phyloP scores from a whole-genome alignment of 1,140 invertebrate genomes.

The Lysiphlebus fabarum region DNA sequence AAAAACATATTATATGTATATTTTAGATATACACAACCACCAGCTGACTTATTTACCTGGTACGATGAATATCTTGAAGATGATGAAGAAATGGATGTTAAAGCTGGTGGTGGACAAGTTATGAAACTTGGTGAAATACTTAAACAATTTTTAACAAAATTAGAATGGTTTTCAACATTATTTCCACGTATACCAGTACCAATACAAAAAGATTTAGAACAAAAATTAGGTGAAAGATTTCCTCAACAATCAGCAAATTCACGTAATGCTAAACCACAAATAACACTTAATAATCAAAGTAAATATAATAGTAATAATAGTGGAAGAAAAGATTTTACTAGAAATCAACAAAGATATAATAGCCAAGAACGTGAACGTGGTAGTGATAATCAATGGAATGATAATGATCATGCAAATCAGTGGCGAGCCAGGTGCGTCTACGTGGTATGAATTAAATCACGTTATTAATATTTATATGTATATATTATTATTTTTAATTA shows the following conservation, averaged over 20 bases:
- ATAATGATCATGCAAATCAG: constrained; percentile 52
- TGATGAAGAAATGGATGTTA: constrained; percentile 94
- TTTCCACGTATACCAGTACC: constrained; percentile 99
- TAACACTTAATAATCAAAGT: constrained; percentile 49
- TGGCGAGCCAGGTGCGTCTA: constrained; percentile 57
- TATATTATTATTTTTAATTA: constrained; percentile 16
- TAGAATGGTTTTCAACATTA: constrained; percentile 97
- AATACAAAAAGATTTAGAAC: constrained; percentile 88
- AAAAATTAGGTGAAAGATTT: constrained; percentile 63
- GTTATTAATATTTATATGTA: constrained; percentile 36
- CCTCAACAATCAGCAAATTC: constrained; percentile 50
- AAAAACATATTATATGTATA: background rate
- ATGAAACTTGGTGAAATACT: constrained; percentile 94
- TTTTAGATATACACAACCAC: constrained; percentile 97
- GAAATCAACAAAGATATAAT: constrained; percentile 15
- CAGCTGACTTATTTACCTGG: constrained; percentile 94
- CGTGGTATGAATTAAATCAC: constrained; percentile 54
- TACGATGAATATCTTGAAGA: constrained; percentile 95
- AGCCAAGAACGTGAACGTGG: constrained; percentile 32
- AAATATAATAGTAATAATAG: constrained; percentile 39
- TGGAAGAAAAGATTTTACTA: constrained; percentile 44
- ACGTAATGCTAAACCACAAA: constrained; percentile 48
- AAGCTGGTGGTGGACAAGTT: constrained; percentile 91
- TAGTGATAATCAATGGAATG: constrained; percentile 55
- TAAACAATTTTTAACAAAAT: constrained; percentile 89